Base-by-base conservation (phyloP, 2,888 invertebrate species). In the Acleris holmiana region DNA sequence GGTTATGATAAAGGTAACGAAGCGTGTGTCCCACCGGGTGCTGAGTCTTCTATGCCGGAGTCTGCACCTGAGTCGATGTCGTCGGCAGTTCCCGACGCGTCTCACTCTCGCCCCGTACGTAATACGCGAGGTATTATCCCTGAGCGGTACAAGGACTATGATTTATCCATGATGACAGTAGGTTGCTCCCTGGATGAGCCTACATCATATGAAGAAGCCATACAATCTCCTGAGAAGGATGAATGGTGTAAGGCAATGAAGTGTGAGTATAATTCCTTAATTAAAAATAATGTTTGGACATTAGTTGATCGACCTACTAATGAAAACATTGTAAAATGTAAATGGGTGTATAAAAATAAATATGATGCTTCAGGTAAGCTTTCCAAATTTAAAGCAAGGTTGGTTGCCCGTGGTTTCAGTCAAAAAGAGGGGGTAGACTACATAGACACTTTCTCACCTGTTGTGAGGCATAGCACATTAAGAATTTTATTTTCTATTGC, bases 391-490 rank as follows among this genome's bases (percentile, higher is more conserved):
- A 57, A 56, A 8, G 56, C 56, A 15, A 56, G 56, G 29, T n/a
- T 57, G 13, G 57, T 57, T 15, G 57, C 58, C 21, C 19, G 58
- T 40, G 58, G 58, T 3, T 58, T 49, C 18, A 58, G 35, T 23
- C 58, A 58, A n/a, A 19, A 35, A 35, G n/a, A 48, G 21, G 58
- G 58, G 10, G 15, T 58, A 21, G 58, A 58, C 58, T 58, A 58
- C 40, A 40, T 19, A 2, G 49, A 58, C 13, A 49, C 48, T 17
- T 58, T 58, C 40, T 49, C 57, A 8, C 48, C 57, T 3, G 49
- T 58, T 1, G 49, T 58, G 4, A 48, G 57, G 18, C 48, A 58
- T 19, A 25, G 25, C n/a, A 49, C 35, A 6, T 21, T 58, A 17
- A 35, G 57, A 35, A 49, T 58, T n/a, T 58, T 58, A 44, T 59